These are phyloP conservation scores for Drusus annulatus DNA, from an alignment of 1,140 invertebrate species.

Conservation along the genomic window DNA sequence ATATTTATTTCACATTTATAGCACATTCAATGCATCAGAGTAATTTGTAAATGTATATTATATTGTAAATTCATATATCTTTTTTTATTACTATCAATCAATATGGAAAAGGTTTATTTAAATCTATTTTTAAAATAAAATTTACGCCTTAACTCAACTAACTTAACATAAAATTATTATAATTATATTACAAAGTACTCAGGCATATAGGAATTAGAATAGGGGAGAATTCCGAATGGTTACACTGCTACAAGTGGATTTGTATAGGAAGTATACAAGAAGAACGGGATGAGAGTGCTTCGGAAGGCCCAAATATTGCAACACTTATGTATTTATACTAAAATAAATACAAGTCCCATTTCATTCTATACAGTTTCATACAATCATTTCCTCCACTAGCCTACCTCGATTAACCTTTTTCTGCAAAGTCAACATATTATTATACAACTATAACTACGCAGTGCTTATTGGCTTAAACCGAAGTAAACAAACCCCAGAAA, in stretches of 20 bases:
- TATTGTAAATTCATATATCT: slow-evolving; percentile 5
- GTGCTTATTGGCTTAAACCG: too few species aligned
- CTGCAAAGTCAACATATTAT: too few species aligned
- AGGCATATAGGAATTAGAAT: neutral
- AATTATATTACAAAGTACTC: slow-evolving; percentile 31
- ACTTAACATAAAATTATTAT: neutral
- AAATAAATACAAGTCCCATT: too few species aligned
- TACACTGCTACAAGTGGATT: neutral
- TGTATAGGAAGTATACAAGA: too few species aligned
- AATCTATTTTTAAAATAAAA: slow-evolving; percentile 26
- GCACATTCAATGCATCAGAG: slow-evolving; percentile 14
- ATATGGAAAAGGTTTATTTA: slow-evolving; percentile 11
- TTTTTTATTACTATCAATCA: slow-evolving; percentile 7
- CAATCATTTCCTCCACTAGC: too few species aligned
- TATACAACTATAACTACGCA: too few species aligned
- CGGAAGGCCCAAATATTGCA: too few species aligned
- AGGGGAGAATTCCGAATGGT: neutral
- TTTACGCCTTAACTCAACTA: slow-evolving; percentile 11
- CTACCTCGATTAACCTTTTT: too few species aligned
- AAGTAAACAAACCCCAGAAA: too few species aligned
- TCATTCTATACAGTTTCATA: too few species aligned
- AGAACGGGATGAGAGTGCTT: too few species aligned
- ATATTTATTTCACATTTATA: slow-evolving; percentile 30
- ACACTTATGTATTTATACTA: too few species aligned
- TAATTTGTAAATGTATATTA: slow-evolving; percentile 26